Conservation (phyloP, 2,113 vertebrate species). For the Muntiacus muntjak region DNA sequence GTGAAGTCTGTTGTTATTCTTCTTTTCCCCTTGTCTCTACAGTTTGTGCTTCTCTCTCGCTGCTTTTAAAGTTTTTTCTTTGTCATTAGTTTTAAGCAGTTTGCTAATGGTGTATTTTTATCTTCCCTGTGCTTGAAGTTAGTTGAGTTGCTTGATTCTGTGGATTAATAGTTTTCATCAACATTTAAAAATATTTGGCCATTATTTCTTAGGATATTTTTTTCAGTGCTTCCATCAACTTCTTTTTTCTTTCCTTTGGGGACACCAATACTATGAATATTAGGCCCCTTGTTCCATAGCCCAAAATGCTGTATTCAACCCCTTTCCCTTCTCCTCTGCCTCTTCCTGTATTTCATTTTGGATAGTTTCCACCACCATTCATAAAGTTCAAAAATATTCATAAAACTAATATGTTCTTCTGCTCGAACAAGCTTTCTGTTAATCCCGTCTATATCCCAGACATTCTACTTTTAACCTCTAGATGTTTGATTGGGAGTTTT, state of each 20-base stretch:
- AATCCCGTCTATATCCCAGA: not conserved
- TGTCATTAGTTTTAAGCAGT: not conserved
- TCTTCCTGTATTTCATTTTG: not conserved
- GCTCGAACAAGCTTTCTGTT: not conserved
- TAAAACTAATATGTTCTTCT: not conserved
- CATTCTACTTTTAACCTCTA: not conserved
- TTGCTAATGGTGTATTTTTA: not conserved
- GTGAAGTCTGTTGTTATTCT: not conserved
- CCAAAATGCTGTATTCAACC: not conserved
- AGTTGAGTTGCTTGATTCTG: not conserved
- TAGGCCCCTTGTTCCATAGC: not conserved
- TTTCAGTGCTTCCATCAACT: not conserved
- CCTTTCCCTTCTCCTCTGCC: no score
- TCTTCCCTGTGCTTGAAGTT: not conserved
- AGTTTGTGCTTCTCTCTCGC: not conserved
- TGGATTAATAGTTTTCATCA: not conserved
- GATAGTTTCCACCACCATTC: not conserved
- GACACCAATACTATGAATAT: not conserved
- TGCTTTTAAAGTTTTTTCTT: not conserved
- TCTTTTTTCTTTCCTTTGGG: not conserved
- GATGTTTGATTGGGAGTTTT: not conserved
- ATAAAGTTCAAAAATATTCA: not conserved
- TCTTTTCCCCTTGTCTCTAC: not conserved
- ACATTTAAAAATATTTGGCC: not conserved
- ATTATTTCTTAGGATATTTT: not conserved